phyloP scores from a whole-genome alignment of 1,140 invertebrate species.

The Drosophila ohnishii region DNA sequence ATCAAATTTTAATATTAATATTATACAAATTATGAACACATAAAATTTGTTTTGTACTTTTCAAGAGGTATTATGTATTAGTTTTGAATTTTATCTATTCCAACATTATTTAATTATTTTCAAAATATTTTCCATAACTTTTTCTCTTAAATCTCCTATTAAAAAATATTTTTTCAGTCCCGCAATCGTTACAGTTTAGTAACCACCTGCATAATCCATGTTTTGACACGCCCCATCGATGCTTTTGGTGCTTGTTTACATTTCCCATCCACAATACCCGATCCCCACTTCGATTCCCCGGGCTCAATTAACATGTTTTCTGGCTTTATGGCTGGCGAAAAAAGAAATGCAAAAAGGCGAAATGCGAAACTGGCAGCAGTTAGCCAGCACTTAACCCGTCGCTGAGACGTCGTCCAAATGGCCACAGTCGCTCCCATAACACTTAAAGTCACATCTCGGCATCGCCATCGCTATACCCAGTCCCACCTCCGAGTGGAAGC shows the following conservation, averaged over 20 bases:
- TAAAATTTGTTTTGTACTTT: background rate
- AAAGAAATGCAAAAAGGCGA: constrained; percentile 11
- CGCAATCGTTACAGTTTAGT: constrained; percentile 17
- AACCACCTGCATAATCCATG: constrained; percentile 36
- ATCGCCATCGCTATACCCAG: constrained; percentile 1
- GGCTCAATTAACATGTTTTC: constrained; percentile 74
- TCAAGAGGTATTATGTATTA: background rate
- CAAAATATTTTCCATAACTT: background rate
- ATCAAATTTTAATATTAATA: background rate
- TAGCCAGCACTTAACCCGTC: constrained; percentile 68
- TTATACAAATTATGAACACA: background rate
- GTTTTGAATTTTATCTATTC: background rate
- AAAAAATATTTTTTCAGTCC: background rate
- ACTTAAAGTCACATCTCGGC: constrained; percentile 63
- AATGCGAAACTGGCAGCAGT: constrained; percentile 54
- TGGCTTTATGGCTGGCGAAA: constrained; percentile 51
- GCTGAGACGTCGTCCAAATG: constrained; percentile 47
- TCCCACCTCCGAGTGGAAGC: constrained; percentile 34
- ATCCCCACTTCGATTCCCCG: constrained; percentile 23
- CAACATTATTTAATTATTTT: background rate
- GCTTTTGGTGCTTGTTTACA: constrained; percentile 28
- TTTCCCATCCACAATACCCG: constrained; percentile 12
- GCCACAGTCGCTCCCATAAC: constrained; percentile 54
- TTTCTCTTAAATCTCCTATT: background rate
- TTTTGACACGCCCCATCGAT: constrained; percentile 32